Percentiles rank a stretch among this genome's conserved stretches.
Evolutionary conservation across 2,888 invertebrate species (phyloP).

Genomic region (Tetramorium bicarinatum): DNA sequence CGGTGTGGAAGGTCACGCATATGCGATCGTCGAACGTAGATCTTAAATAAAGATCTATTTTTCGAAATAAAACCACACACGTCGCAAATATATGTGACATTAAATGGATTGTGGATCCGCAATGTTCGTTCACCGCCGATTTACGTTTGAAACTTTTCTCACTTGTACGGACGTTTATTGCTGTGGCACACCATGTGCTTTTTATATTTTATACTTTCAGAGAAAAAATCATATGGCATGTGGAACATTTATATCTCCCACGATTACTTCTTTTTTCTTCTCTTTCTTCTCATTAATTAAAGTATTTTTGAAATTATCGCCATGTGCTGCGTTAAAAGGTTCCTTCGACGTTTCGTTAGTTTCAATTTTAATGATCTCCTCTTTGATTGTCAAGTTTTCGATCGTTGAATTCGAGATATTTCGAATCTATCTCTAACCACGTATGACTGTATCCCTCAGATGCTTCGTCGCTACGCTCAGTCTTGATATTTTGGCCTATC

Average conservation of each 20-base stretch:
- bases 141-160: conserved; percentile 68
- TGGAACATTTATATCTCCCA: conserved; percentile 14
- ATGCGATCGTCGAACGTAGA: conserved; percentile 67
- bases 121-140: conserved; percentile 65
- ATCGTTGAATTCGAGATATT: background rate
- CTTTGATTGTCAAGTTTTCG: background rate
- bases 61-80: conserved; percentile 55
- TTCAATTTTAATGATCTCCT: background rate
- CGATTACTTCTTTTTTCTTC: background rate
- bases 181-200: conserved; percentile 61
- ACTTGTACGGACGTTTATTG: conserved; percentile 63
- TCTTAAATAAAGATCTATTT: conserved; percentile 56
- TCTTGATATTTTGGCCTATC: background rate
- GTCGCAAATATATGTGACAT: conserved; percentile 62
- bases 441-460: background rate
- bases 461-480: background rate
- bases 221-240: conserved; percentile 35
- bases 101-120: conserved; percentile 52
- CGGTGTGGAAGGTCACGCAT: conserved; percentile 58
- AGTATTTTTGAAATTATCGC: background rate
- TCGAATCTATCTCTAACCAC: background rate
- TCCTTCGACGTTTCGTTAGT: background rate
- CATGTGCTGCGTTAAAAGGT: background rate
- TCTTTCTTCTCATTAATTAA: background rate
- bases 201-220: conserved; percentile 1